Conservation (phyloP, 2,888 invertebrate genomes). For the Spilarctia lutea region DNA sequence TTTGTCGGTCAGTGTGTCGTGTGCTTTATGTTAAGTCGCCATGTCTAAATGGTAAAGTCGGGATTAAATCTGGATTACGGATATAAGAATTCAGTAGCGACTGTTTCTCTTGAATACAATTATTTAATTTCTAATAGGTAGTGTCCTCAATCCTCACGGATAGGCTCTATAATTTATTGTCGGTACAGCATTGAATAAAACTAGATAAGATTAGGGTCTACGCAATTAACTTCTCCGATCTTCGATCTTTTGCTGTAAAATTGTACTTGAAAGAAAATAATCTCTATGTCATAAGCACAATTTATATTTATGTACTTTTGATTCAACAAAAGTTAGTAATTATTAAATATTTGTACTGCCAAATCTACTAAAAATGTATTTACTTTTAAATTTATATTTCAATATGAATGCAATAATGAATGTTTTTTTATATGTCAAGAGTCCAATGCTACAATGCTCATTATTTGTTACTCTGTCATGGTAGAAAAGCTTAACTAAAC, state of each 20-base stretch:
- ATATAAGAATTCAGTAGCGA: conserved; percentile 2
- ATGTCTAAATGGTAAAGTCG: conserved; percentile 30
- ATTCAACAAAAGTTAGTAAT: too few relatives aligned
- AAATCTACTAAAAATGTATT: too few relatives aligned
- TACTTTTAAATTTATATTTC: neutral
- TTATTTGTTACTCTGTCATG: too few relatives aligned
- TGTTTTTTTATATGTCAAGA: too few relatives aligned
- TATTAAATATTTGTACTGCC: too few relatives aligned
- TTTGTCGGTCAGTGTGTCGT: conserved; percentile 73
- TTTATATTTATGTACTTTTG: too few relatives aligned
- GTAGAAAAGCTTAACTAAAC: too few relatives aligned
- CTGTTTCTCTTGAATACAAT: neutral
- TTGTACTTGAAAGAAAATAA: neutral
- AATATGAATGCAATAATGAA: too few relatives aligned
- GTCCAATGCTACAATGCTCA: too few relatives aligned
- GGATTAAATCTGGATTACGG: conserved; percentile 23
- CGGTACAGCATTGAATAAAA: neutral
- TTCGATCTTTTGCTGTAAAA: neutral
- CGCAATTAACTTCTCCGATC: neutral
- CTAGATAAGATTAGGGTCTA: neutral
- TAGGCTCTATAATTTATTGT: neutral
- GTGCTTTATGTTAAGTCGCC: conserved; percentile 57
- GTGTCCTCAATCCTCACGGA: neutral
- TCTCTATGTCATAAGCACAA: neutral
- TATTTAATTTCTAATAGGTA: neutral